Percentiles rank a stretch among this genome's conserved stretches.
These are phyloP conservation scores for Phalloptychus januarius DNA, from an alignment of 2,797 vertebrate genomes.

Conservation along the genomic window DNA sequence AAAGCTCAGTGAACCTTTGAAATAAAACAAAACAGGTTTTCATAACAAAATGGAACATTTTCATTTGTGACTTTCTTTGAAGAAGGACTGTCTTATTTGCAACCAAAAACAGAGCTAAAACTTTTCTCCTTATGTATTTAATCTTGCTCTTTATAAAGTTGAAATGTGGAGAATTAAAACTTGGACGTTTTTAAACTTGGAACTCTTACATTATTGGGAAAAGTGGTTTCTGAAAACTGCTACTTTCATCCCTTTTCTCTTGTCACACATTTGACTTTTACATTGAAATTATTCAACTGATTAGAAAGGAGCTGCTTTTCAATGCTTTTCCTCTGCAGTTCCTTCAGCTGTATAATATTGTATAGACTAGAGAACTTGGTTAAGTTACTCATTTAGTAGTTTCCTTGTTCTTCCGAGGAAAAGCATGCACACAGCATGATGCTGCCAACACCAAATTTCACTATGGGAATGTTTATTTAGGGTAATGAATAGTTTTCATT, in stretches of 20 bases:
- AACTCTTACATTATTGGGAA: conserved; percentile 70
- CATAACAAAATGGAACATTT: conserved; percentile 43
- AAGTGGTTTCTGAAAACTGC: conserved; percentile 57
- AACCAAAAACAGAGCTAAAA: conserved; percentile 46
- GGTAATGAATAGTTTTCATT: neutral
- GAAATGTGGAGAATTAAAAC: conserved; percentile 64
- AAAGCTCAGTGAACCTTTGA: conserved; percentile 37
- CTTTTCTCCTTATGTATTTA: conserved; percentile 55
- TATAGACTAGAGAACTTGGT: neutral
- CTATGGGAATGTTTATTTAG: neutral
- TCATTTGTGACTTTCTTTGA: conserved; percentile 58
- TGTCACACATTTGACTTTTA: conserved; percentile 21
- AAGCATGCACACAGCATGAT: neutral
- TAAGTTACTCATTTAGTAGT: neutral
- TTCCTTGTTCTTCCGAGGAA: neutral
- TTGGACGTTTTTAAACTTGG: conserved; percentile 45
- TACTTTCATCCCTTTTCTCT: conserved; percentile 22
- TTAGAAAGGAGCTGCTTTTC: conserved; percentile 26
- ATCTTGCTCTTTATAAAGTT: conserved; percentile 57
- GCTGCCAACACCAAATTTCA: neutral
- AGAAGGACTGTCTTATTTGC: conserved; percentile 23
- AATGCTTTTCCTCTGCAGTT: neutral
- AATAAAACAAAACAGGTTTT: conserved; percentile 68
- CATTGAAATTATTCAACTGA: conserved; percentile 26
- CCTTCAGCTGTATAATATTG: neutral